These are phyloP conservation scores for Sceloporus tristichus DNA, from an alignment of 2,113 vertebrate genomes.

Conservation along the genomic window DNA sequence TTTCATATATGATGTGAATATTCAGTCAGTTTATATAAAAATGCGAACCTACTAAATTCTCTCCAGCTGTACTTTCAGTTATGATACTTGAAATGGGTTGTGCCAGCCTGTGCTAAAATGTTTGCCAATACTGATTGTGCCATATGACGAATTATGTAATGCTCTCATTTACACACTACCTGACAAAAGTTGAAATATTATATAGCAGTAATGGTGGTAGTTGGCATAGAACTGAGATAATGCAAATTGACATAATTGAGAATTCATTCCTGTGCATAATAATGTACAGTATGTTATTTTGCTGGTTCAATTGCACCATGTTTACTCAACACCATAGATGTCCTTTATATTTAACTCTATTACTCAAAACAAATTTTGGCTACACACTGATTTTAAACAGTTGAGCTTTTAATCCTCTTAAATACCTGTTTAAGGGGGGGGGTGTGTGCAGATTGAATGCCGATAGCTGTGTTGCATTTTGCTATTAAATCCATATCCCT, in stretches of 20 bases:
- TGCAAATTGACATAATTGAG: not conserved
- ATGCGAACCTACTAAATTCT: not conserved
- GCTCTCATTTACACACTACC: not conserved
- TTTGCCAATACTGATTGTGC: not conserved
- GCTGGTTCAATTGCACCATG: not conserved
- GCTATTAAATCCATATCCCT: not conserved
- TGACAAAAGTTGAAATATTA: not conserved
- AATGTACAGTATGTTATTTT: not conserved
- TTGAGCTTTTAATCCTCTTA: constrained; percentile 8
- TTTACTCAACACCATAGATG: not conserved
- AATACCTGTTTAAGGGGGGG: not conserved
- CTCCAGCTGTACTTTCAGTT: not conserved
- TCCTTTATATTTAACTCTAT: not conserved
- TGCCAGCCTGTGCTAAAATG: not conserved
- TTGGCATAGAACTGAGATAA: no score
- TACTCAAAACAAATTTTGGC: not conserved
- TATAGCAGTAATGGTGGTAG: not conserved
- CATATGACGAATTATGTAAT: not conserved
- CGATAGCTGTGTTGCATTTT: not conserved
- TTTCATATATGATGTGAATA: no score
- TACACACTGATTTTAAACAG: not conserved
- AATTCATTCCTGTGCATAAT: not conserved
- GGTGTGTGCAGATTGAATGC: not conserved
- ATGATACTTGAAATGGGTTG: not conserved
- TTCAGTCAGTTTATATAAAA: not conserved